phyloP scores from a whole-genome alignment of 2,797 vertebrate species.

The Gorsachius magnificus region DNA sequence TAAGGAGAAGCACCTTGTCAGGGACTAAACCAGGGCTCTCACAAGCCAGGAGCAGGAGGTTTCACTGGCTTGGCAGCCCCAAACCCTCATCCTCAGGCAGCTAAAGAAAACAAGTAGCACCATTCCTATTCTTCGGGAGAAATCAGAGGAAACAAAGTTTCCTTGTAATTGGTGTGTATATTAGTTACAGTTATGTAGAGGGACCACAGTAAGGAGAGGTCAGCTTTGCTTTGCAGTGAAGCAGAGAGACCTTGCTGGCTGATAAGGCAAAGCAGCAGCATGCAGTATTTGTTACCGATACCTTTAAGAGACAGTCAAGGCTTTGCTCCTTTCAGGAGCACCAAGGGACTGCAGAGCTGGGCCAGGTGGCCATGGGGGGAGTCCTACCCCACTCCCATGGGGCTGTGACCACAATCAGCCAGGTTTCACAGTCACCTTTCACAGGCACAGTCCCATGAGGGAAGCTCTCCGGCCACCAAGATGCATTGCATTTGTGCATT shows the following conservation, averaged over 20 bases:
- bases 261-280: background rate
- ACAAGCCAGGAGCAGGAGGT: background rate
- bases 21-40: background rate
- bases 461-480: background rate
- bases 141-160: background rate
- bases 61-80: background rate
- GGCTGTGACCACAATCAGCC: background rate
- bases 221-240: background rate
- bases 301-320: fast-evolving
- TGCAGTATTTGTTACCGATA: background rate
- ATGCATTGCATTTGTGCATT: background rate
- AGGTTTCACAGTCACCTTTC: background rate
- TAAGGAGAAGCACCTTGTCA: background rate
- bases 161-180: background rate
- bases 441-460: background rate
- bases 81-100: background rate
- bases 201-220: too few species aligned
- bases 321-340: background rate
- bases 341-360: background rate
- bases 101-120: background rate
- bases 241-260: background rate
- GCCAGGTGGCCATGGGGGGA: background rate
- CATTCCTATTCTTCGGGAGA: background rate
- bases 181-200: background rate
- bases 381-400: fast-evolving